Base-by-base conservation (phyloP, 2,888 invertebrate genomes). In the Bugulina stolonifera region DNA sequence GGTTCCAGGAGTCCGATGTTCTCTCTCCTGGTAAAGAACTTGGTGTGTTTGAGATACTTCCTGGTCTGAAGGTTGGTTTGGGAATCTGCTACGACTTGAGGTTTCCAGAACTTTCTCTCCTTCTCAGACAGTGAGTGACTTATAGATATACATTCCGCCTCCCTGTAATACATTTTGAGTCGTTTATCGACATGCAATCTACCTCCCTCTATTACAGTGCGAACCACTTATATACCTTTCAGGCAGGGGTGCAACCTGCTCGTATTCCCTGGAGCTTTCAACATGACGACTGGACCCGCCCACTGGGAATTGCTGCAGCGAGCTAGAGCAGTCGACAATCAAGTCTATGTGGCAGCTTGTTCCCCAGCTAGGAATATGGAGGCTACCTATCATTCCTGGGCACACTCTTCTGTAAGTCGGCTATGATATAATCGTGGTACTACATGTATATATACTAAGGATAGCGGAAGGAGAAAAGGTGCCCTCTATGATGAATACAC, bases 71-170 rank as follows among this genome's bases (percentile, higher is more conserved):
- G 86, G 87, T 97, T 73, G 97, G 97, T 0, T 81, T 97, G 69
- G 97, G 94, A 1, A 93, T 97, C 79, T 98, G 97, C 81, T 97
- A 97, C 82, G 97, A 97, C 81, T 87, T 97, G 72, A 87, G 97
- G 27, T 98, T 97, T 84, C 89, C 91, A 73, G 94, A 96, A 86
- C 87, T 96, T 88, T 64, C 64, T 64, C 22, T 64, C 32, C 32
- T 64, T 3, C 64, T 64, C 32, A 32, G 29, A 27, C 22, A 64
- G 64, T 71, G 77, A 55, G 35, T 32, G 23, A 35, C 25, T 35
- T 22, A 54, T 34, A 3, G 18, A 73, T 55, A 54, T 35, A 25
- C 73, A 22, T 73, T 23, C n/a, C 72, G 5, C 18, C 29, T 73
- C 25, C 25, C 1, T 29, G 18, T 52, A 52, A 52, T 10, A 14